phyloP scores from a whole-genome alignment of 2,797 vertebrate species.

The Halcyon chelicuti region DNA sequence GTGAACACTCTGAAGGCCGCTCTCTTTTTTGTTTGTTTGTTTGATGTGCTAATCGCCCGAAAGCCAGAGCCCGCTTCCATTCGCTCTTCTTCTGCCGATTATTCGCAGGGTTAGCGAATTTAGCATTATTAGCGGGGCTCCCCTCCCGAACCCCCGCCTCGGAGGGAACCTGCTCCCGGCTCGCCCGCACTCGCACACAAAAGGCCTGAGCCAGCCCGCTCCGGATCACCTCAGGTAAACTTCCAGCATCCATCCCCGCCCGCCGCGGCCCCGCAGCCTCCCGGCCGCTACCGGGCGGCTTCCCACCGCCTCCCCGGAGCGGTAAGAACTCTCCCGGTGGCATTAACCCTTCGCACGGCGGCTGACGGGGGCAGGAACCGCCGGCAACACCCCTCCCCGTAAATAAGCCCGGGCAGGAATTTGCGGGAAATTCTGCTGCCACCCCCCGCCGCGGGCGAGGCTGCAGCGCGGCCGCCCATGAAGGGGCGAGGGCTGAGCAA shows the following conservation, averaged over 20 bases:
- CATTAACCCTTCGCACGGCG: background rate
- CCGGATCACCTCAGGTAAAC: slow-evolving; percentile 28
- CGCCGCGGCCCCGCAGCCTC: background rate
- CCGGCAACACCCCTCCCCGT: background rate
- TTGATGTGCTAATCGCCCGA: slow-evolving; percentile 62
- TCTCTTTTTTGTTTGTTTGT: background rate
- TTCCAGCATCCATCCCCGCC: background rate
- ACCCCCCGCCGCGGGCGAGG: slow-evolving; percentile 17
- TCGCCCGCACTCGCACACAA: background rate
- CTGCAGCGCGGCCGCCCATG: background rate
- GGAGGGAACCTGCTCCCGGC: background rate
- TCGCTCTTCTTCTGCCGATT: background rate
- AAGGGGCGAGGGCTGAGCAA: background rate
- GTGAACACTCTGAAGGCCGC: slow-evolving; percentile 43
- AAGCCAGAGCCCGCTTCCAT: slow-evolving; percentile 5
- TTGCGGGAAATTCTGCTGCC: slow-evolving; percentile 50
- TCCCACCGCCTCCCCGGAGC: background rate
- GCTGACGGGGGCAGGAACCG: background rate
- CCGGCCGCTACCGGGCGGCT: background rate
- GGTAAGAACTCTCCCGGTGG: background rate
- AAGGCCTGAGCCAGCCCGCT: background rate
- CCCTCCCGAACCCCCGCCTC: background rate
- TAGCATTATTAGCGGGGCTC: slow-evolving; percentile 30
- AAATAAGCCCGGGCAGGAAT: slow-evolving; percentile 27
- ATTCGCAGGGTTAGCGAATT: no score